Conservation (phyloP, 2,888 invertebrate species). For the Ceraclea dissimilis region DNA sequence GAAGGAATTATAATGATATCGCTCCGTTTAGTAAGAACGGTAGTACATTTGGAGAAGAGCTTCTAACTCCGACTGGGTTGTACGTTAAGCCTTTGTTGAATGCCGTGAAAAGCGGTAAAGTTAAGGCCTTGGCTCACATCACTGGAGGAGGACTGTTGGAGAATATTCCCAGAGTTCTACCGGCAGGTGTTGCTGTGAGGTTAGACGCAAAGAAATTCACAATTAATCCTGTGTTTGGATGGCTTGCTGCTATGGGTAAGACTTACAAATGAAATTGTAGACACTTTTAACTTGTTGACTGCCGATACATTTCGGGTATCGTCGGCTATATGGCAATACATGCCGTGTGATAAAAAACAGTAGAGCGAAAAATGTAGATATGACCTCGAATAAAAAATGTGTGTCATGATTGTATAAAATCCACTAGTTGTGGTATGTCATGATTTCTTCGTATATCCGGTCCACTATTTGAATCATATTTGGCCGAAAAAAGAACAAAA, state of each 20-base stretch:
- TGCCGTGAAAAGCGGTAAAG: slow-evolving; percentile 57
- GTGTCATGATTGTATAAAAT: too few species aligned
- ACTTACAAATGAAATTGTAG: neutral
- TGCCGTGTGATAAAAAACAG: too few species aligned
- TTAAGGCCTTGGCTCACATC: slow-evolving; percentile 89
- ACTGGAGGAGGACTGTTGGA: slow-evolving; percentile 88
- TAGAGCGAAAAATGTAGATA: too few species aligned
- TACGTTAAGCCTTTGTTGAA: slow-evolving; percentile 74
- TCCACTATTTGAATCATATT: too few species aligned
- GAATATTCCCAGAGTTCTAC: slow-evolving; percentile 81
- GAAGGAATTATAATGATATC: slow-evolving; percentile 51
- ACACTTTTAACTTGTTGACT: too few species aligned
- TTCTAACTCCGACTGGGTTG: slow-evolving; percentile 79
- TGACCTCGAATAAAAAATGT: too few species aligned
- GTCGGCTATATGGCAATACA: too few species aligned
- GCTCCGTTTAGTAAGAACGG: slow-evolving; percentile 41
- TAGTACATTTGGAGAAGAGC: slow-evolving; percentile 59
- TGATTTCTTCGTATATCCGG: too few species aligned
- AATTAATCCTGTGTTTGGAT: slow-evolving; percentile 76
- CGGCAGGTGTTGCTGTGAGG: slow-evolving; percentile 54
- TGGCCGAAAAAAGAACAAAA: too few species aligned
- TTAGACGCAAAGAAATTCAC: slow-evolving; percentile 66
- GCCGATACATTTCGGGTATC: too few species aligned
- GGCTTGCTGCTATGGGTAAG: slow-evolving; percentile 70
- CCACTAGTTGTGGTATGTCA: too few species aligned